Evolutionary conservation across 2,888 invertebrate genomes (phyloP).

Genomic region (Vanessa cardui): DNA sequence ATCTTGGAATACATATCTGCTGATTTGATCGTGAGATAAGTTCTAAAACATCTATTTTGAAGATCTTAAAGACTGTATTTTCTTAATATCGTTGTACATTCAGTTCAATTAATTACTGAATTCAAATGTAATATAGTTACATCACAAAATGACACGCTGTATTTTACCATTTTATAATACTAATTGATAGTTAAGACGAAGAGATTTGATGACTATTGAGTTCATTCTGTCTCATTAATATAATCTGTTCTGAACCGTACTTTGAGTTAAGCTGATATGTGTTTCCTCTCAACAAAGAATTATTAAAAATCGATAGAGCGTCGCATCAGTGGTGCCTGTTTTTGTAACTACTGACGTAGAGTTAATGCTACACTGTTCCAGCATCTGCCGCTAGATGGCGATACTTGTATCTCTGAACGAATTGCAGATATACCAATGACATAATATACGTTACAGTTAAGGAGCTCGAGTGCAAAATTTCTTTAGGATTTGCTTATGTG

Average conservation of each 20-base stretch:
- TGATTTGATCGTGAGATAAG: no score
- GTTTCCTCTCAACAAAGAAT: slow-evolving; percentile 16
- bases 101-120: no score
- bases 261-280: slow-evolving; percentile 10
- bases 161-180: neutral
- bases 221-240: neutral
- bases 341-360: slow-evolving; percentile 25
- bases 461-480: no score
- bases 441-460: neutral
- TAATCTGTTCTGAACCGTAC: slow-evolving; percentile 10
- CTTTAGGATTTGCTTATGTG: no score
- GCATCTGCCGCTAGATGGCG: slow-evolving; percentile 27
- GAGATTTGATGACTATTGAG: neutral
- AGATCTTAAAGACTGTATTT: no score
- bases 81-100: no score
- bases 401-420: slow-evolving; percentile 9
- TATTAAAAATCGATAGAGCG: slow-evolving; percentile 23
- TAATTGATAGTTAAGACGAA: neutral
- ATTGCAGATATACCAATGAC: neutral
- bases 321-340: slow-evolving; percentile 12
- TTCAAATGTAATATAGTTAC: no score
- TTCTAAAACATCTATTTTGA: no score
- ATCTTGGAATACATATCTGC: no score
- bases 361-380: slow-evolving; percentile 13
- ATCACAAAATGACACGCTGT: neutral